A percentile compares a stretch with the other conserved stretches of the same genome.
These are phyloP conservation scores for Eilema depressum DNA, from an alignment of 2,888 invertebrate species.

Conservation along the genomic window DNA sequence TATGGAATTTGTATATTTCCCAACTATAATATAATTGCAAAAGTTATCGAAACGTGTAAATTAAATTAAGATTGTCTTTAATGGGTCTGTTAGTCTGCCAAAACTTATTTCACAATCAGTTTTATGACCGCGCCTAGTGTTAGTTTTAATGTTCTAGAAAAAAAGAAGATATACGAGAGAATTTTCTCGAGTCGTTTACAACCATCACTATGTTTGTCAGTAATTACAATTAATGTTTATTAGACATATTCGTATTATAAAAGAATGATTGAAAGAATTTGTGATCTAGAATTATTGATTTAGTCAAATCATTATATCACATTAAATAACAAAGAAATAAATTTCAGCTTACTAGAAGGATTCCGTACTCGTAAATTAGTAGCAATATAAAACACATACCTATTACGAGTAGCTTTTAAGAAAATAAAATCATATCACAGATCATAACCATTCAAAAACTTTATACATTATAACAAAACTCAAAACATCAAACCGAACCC, in stretches of 20 bases:
- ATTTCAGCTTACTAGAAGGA: too few relatives aligned
- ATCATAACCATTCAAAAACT: background rate
- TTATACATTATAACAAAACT: background rate
- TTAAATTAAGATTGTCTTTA: slow-evolving; percentile 21
- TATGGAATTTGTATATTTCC: slow-evolving; percentile 3
- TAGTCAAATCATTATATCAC: too few relatives aligned
- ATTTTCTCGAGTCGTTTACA: background rate
- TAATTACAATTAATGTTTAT: background rate
- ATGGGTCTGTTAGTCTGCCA: slow-evolving; percentile 14
- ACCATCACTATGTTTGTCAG: background rate
- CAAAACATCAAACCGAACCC: background rate
- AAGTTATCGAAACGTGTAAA: slow-evolving; percentile 15
- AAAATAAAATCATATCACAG: background rate
- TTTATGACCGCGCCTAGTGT: background rate
- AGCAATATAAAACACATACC: background rate
- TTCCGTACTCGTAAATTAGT: background rate
- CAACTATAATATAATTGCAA: background rate
- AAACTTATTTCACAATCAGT: background rate
- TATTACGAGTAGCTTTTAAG: background rate
- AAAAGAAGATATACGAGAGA: background rate
- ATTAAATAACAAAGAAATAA: too few relatives aligned
- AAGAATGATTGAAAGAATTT: too few relatives aligned
- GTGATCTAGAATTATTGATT: too few relatives aligned
- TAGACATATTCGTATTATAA: background rate
- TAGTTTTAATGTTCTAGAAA: background rate